Evolutionary conservation across 2,797 vertebrate genomes (phyloP), one percentile per base, ranked within the genome.

Genomic region (Takifugu rubripes): DNA sequence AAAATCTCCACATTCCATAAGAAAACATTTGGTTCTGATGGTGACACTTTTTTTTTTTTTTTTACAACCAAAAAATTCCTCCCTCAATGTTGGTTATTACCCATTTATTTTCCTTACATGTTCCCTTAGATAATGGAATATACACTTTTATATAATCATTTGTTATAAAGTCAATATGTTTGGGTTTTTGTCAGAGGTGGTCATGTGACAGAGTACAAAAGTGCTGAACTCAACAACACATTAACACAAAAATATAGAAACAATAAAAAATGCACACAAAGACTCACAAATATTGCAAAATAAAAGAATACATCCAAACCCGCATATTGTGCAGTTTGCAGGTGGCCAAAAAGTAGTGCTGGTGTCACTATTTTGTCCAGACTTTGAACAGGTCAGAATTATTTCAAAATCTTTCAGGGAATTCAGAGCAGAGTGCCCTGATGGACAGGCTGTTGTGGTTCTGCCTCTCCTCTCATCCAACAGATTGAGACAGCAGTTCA

Each of bases 171-270:
- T 70, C 26, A 67, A 70, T n/a, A 25, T 24, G 10, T 48, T 48
- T 48, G 54, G 47, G 49, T 76, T 82, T 86, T 82, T 79, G 75
- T 86, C 84, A 81, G 81, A 84, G 65, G 45, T 77, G 78, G 70
- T 64, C 75, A 79, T 78, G 68, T 79, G 74, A 82, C 60, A 68
- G 48, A 71, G 68, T 72, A 74, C 8, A 61, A 49, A 56, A 53
- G 6, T 36, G 58, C 46, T 44, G 56, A 49, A 69, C 72, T 68
- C 66, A 53, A 62, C 56, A 62, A 77, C 72, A 75, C 64, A 72
- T 77, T 77, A 77, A 29, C 75, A 81, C 86, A 78, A 84, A 44
- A 49, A 79, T 17, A 17, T 17, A 83, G 64, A 79, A 73, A 48
- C n/a, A 79, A 71, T 55, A 59, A 48, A 59, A 48, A 50, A 17